Evolutionary conservation across 2,113 vertebrate species (phyloP).

Genomic region (Sphaerodactylus townsendi): DNA sequence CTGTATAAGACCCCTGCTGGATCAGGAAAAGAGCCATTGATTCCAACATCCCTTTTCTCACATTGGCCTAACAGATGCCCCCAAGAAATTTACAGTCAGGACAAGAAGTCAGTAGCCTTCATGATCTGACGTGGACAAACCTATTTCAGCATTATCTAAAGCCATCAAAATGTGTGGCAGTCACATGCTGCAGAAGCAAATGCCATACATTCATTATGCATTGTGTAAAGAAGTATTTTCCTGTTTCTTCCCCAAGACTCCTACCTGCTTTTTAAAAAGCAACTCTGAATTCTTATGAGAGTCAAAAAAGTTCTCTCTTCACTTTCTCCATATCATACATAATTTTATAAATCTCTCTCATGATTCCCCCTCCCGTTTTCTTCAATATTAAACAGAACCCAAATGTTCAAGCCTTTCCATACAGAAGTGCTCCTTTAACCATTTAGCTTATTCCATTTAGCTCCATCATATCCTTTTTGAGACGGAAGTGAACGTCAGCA

Average conservation of each 20-base stretch:
- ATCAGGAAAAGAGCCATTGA: neutral
- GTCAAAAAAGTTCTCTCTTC: neutral
- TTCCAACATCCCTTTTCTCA: neutral
- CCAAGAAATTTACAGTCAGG: neutral
- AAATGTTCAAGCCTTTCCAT: neutral
- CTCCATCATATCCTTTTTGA: neutral
- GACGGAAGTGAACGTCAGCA: too few relatives aligned
- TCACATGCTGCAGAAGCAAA: neutral
- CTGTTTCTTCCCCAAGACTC: too few relatives aligned
- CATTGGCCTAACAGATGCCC: neutral
- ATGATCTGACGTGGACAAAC: too few relatives aligned
- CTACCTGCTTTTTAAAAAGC: too few relatives aligned
- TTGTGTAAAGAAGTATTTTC: neutral
- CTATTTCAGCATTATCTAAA: neutral
- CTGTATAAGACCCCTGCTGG: neutral
- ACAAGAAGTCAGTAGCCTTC: neutral
- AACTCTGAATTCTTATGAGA: neutral
- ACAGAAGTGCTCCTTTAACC: neutral
- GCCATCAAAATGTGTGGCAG: neutral
- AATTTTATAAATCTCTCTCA: neutral
- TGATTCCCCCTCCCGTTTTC: neutral
- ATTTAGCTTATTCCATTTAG: too few relatives aligned
- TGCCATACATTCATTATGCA: neutral
- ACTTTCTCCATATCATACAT: neutral
- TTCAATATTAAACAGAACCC: neutral